Base-by-base conservation (phyloP, 2,113 vertebrate genomes). In the Tetrao urogallus region DNA sequence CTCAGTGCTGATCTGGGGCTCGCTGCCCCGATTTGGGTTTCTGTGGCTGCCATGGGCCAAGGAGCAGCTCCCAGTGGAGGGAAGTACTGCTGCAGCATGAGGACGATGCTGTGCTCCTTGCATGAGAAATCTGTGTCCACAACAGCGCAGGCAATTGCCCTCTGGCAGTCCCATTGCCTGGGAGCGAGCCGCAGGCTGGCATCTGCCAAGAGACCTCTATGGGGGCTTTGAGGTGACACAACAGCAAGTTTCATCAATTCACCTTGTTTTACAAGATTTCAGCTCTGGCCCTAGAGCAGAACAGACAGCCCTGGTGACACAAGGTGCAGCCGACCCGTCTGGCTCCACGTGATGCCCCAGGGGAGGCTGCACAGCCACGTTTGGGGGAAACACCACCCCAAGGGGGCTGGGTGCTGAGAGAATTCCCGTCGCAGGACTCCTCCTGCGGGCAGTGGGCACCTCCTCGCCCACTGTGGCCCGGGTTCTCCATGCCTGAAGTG, bases 401-500 rank as follows among this genome's bases (percentile, higher is more conserved):
- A 56, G 58, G 22, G 32, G 15, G 16, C 18, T 25, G 25, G 61
- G 38, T 25, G 61, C 61, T 19, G 25, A 40, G 25, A 64, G 38
- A 27, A 27, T 38, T 11, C 38, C 61, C 17, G 4, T 38, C 3
- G 7, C 38, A 64, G 61, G 36, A 28, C 10, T 25, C 38, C 38
- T 38, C 38, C 38, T 38, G 38, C 10, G 38, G 38, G 38, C 38
- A 38, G 45, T 12, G 38, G 61, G 61, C 10, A 64, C 24, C 79
- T 83, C 57, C 48, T 54, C 45, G 27, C 65, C 42, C 20, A 25
- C 27, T 11, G 22, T 11, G 22, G 47, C 67, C 38, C 4, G 2
- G 8, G 28, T 54, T 78, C 56, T 63, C 65, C 0, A 0, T 5
- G 47, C 52, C 27, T 38, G 71, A 73, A 82, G 48, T 0, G 2